A percentile compares a stretch with the other conserved stretches of the same genome.
phyloP scores from a whole-genome alignment of 2,113 vertebrate genomes.

The Entomyzon cyanotis region DNA sequence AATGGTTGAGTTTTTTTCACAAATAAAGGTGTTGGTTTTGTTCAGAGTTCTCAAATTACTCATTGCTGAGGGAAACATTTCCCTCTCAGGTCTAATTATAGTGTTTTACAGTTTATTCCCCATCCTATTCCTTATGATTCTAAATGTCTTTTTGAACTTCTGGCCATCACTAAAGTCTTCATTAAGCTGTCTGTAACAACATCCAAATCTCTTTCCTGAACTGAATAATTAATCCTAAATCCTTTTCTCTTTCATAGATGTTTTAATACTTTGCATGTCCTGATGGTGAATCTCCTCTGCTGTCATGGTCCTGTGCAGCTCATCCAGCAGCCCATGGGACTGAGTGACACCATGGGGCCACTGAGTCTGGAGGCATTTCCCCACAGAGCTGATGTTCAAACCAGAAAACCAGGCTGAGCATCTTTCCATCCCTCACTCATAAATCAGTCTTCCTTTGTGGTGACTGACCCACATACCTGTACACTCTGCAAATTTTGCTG shows the following conservation, averaged over 20 bases:
- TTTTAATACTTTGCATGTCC: background rate
- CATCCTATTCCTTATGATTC: background rate
- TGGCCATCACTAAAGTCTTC: background rate
- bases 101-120: background rate
- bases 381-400: background rate
- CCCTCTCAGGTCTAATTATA: background rate
- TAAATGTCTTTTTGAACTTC: background rate
- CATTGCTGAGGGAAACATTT: background rate
- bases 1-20: accelerated
- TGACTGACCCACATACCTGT: background rate
- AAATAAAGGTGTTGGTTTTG: background rate
- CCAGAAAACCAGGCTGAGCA: background rate
- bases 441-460: background rate
- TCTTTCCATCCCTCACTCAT: background rate
- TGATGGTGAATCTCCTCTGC: background rate
- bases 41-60: background rate
- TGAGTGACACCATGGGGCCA: accelerated
- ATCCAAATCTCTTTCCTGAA: background rate
- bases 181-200: constrained; percentile 18
- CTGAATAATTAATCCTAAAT: constrained; percentile 30
- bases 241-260: background rate
- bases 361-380: background rate
- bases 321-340: background rate
- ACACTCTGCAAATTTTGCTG: background rate
- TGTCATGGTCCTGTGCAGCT: background rate